Evolutionary conservation across 2,888 invertebrate genomes (phyloP), one percentile per base, ranked within the genome.

Genomic region (Amaurobius ferox): DNA sequence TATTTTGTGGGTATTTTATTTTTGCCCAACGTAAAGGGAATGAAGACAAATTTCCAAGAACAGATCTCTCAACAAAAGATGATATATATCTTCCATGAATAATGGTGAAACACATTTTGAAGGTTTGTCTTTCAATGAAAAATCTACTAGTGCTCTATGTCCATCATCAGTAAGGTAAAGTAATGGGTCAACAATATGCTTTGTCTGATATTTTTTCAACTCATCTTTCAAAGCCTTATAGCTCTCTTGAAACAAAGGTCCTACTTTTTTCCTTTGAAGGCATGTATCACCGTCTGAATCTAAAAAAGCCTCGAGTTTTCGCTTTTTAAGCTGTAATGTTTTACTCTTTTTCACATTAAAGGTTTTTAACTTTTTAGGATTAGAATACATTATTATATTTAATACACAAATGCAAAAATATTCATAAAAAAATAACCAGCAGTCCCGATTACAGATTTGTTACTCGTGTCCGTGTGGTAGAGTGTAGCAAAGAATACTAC

Each of bases 71-170:
- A 97, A 92, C 23, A 97, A 91, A 76, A 97, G 92, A 92, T 96
- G 95, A 90, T 97, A 97, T 70, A 97, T 91, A 90, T 98, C 97
- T 32, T 95, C 94, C 1, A 97, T 92, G 90, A 96, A 95, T 86
- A 98, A 92, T 0, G 97, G 97, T 11, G 19, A 23, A 6, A 1
- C 5, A 55, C 55, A 23, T 2, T 16, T 44, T 9, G 16, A 2
- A 6, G 5, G 5, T 16, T 44, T 16, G 23, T 16, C 55, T 23
- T 55, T 23, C 5, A 23, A 3, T 5, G 2, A 3, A 66, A 30
- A 32, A 1, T 35, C 6, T 0, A 79, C 68, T 61, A 89, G 78
- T 48, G 89, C 89, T 66, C 88, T 88, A 23, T 40, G 11, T 6
- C 88, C 88, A 26, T n/a, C 16, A 19, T 32, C 30, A 13, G 72